These are phyloP conservation scores for Enteromius viviparus DNA, from an alignment of 2,797 vertebrate species.

Conservation along the genomic window DNA sequence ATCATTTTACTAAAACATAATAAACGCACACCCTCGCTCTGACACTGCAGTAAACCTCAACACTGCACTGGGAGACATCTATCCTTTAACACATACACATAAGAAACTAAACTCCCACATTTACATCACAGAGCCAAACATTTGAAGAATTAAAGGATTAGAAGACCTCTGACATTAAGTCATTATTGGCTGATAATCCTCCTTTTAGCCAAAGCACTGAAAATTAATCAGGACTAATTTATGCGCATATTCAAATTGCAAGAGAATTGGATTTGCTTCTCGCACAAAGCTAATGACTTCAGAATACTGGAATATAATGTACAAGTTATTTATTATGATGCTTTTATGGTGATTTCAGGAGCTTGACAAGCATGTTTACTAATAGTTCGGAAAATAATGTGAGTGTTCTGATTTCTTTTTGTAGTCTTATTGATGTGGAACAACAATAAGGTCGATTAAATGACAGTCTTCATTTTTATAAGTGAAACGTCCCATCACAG, in stretches of 20 bases:
- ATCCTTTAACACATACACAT: background rate
- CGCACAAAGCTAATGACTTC: background rate
- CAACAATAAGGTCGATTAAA: background rate
- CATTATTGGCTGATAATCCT: background rate
- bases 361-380: background rate
- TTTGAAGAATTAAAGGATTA: background rate
- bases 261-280: background rate
- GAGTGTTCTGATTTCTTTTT: background rate
- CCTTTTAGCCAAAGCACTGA: background rate
- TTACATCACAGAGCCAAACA: background rate
- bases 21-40: background rate
- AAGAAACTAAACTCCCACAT: background rate
- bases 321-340: background rate
- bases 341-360: background rate
- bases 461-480: background rate
- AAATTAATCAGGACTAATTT: background rate
- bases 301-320: background rate
- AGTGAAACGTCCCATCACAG: background rate
- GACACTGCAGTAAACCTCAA: background rate
- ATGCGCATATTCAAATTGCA: constrained; percentile 1
- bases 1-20: background rate
- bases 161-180: background rate
- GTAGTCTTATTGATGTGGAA: background rate
- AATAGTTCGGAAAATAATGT: background rate
- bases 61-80: background rate